These are phyloP conservation scores for Microchrysa polita DNA, from an alignment of 2,888 invertebrate species.

Conservation along the genomic window DNA sequence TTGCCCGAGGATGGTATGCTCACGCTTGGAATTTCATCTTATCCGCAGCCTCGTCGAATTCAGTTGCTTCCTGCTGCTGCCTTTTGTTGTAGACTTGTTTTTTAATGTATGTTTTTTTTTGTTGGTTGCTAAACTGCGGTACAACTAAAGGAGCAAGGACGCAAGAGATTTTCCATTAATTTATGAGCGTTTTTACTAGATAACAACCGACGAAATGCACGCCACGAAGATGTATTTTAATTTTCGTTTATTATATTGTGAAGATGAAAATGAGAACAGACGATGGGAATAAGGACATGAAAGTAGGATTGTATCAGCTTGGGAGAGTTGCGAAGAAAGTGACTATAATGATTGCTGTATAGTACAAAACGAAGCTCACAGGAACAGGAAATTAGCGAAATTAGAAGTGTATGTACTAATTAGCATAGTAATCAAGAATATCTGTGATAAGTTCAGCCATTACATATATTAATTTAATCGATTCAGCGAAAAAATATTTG, in stretches of 20 bases:
- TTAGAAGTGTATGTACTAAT: too few relatives aligned
- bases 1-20: not conserved
- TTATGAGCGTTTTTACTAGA: constrained; percentile 34
- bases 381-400: not conserved
- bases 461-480: too few relatives aligned
- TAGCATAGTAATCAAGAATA: too few relatives aligned
- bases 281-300: not conserved
- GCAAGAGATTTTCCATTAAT: constrained; percentile 38
- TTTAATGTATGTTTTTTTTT: constrained; percentile 33
- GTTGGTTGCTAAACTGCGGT: not conserved
- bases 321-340: not conserved
- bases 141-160: not conserved
- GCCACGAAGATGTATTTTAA: constrained; percentile 37
- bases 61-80: constrained; percentile 14
- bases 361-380: too few relatives aligned
- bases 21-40: not conserved
- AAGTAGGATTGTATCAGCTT: constrained; percentile 14
- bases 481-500: too few relatives aligned
- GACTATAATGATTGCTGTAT: too few relatives aligned
- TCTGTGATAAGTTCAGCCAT: too few relatives aligned
- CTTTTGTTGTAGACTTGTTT: constrained; percentile 23
- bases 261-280: constrained; percentile 4
- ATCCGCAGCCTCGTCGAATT: not conserved
- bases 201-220: constrained; percentile 4
- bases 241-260: constrained; percentile 41